A percentile compares a stretch with the other conserved stretches of the same genome.
Evolutionary conservation across 2,888 invertebrate genomes (phyloP).

Genomic region (Thysanoteuthis rhombus): DNA sequence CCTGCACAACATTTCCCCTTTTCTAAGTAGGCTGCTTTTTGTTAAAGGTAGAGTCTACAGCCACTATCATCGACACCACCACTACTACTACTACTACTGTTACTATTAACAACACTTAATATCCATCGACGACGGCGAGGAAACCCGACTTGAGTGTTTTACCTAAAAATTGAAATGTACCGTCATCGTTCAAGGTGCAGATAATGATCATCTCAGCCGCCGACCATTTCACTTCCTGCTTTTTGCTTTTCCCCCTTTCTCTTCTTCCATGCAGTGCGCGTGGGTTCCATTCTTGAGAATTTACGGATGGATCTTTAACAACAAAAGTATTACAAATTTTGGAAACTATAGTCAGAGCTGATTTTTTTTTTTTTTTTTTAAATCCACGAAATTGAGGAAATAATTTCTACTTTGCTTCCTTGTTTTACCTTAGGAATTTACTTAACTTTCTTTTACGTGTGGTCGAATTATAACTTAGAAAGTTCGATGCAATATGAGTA

Average conservation of each 20-base stretch:
- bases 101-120: not conserved
- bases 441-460: too few species aligned
- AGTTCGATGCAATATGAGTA: not conserved
- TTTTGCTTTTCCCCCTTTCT: not conserved
- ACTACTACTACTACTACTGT: not conserved
- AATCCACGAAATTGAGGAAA: not conserved
- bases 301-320: not conserved
- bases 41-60: not conserved
- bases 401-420: not conserved
- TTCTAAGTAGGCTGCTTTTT: not conserved
- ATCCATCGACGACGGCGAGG: not conserved
- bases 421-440: too few species aligned
- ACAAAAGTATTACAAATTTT: not conserved
- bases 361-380: not conserved
- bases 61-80: not conserved
- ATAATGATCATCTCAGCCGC: not conserved
- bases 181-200: not conserved
- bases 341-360: not conserved
- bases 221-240: not conserved
- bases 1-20: not conserved
- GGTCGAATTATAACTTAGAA: not conserved
- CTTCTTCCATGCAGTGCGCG: not conserved
- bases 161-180: not conserved
- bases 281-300: not conserved
- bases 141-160: not conserved